phyloP scores from a whole-genome alignment of 2,888 invertebrate species.

The Sarcophaga caerulescens region DNA sequence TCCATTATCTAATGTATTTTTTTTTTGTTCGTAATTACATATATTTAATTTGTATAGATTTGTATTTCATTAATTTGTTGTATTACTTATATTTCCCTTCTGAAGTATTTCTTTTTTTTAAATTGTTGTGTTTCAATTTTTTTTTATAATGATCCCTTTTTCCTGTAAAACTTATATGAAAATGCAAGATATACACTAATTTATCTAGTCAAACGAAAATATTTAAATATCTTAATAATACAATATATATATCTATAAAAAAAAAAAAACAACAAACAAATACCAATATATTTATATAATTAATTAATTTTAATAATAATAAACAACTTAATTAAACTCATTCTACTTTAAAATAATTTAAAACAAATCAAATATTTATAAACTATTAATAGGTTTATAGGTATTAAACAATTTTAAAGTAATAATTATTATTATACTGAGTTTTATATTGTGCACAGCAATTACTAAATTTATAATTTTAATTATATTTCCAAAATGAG shows the following conservation, averaged over 20 bases:
- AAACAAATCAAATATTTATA: background rate
- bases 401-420: too few relatives aligned
- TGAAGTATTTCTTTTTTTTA: slow-evolving; percentile 24
- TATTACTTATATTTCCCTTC: slow-evolving; percentile 6
- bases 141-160: background rate
- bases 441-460: background rate
- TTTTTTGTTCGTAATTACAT: background rate
- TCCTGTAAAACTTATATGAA: background rate
- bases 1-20: slow-evolving; percentile 3
- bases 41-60: background rate
- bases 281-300: background rate
- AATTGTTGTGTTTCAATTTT: background rate
- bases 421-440: background rate
- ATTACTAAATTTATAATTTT: background rate
- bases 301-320: slow-evolving; percentile 31
- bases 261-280: slow-evolving; percentile 1
- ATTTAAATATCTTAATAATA: slow-evolving; percentile 38
- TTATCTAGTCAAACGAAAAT: slow-evolving; percentile 62
- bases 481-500: background rate
- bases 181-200: slow-evolving; percentile 17
- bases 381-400: background rate
- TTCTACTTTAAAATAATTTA: slow-evolving; percentile 1
- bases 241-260: slow-evolving; percentile 11
- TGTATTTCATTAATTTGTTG: background rate
- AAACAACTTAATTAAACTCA: slow-evolving; percentile 23